These are phyloP conservation scores for Paracentrotus lividus DNA, from an alignment of 53 echinoderm and acorn worm species.

Conservation along the genomic window DNA sequence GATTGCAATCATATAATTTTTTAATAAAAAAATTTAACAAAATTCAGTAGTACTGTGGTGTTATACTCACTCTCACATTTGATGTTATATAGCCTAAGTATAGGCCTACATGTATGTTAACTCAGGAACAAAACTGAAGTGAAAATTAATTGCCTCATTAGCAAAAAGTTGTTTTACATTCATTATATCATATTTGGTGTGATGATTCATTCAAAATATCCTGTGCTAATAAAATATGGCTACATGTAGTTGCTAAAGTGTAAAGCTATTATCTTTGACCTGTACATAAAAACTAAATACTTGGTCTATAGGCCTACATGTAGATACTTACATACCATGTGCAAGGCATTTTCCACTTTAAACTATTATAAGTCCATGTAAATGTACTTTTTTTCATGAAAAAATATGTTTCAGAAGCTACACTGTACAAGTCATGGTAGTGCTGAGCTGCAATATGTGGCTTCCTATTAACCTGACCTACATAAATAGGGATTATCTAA, in stretches of 20 bases:
- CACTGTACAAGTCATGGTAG: neutral
- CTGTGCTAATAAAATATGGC: neutral
- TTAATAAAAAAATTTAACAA: too few relatives aligned
- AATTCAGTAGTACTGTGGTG: too few relatives aligned
- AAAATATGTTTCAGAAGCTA: neutral
- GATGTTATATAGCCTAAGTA: too few relatives aligned
- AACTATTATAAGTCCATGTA: neutral
- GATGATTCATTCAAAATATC: neutral
- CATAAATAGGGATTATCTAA: neutral
- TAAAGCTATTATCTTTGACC: neutral
- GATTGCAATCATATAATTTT: too few relatives aligned
- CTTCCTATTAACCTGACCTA: neutral
- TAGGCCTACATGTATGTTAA: too few relatives aligned
- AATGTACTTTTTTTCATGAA: neutral
- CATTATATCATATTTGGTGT: neutral
- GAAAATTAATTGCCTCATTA: conserved; percentile 4
- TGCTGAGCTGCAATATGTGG: neutral
- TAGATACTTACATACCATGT: neutral
- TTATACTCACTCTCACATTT: too few relatives aligned
- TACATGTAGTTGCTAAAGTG: neutral
- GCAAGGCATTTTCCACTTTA: neutral
- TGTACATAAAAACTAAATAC: neutral
- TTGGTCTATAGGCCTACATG: neutral
- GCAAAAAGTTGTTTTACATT: neutral
- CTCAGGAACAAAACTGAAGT: neutral